Percentiles rank a stretch among this genome's conserved stretches.
These are phyloP conservation scores for Datnioides undecimradiatus DNA, from an alignment of 2,113 vertebrate genomes.

Conservation along the genomic window DNA sequence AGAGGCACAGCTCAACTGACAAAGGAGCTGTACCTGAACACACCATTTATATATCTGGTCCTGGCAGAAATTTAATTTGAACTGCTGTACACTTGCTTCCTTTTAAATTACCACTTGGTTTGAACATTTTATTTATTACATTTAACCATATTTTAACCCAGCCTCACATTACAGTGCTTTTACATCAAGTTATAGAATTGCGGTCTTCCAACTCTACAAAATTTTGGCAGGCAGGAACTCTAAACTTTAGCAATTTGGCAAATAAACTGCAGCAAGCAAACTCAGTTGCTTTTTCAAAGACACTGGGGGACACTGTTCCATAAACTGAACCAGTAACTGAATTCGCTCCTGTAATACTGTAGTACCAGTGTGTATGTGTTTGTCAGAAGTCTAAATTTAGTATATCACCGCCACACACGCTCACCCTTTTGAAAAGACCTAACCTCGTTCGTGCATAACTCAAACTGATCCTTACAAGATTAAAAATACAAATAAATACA, in stretches of 20 bases:
- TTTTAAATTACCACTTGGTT: conserved; percentile 4
- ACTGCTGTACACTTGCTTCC: not conserved
- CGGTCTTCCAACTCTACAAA: not conserved
- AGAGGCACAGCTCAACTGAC: not conserved
- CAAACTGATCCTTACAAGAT: not conserved
- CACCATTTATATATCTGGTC: conserved; percentile 1
- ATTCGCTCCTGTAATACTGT: conserved; percentile 1
- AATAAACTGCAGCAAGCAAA: conserved; percentile 6
- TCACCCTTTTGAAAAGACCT: not conserved
- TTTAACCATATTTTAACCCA: not conserved
- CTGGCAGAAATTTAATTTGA: not conserved
- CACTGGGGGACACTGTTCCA: not conserved
- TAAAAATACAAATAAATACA: conserved; percentile 8
- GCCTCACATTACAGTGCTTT: not conserved
- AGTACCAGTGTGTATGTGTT: not conserved
- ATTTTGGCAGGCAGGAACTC: conserved; percentile 25
- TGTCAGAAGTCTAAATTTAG: conserved; percentile 14
- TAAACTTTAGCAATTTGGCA: conserved; percentile 27
- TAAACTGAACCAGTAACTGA: conserved; percentile 19
- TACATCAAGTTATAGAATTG: conserved; percentile 9
- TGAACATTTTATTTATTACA: conserved; percentile 4
- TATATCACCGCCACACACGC: not conserved
- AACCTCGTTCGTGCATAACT: not conserved
- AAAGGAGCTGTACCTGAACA: not conserved
- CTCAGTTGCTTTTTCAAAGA: conserved; percentile 23